Conservation (phyloP, 2,888 invertebrate genomes). For the Gymnocheta viridis region DNA sequence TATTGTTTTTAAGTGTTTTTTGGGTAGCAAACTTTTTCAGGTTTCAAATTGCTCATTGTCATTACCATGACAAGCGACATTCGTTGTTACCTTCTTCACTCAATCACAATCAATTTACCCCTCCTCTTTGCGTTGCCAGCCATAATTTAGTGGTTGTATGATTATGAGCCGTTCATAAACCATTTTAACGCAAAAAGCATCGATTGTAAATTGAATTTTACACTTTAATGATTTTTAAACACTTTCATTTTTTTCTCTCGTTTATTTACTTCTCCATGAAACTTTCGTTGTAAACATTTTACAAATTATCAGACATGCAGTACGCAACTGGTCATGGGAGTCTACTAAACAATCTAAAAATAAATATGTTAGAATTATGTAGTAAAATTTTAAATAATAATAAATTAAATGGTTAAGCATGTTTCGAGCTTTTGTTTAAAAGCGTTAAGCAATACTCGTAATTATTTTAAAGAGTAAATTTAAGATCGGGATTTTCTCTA, state of each 20-base stretch:
- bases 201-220: slow-evolving; percentile 60
- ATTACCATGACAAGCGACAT: slow-evolving; percentile 51
- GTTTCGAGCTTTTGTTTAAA: too few relatives aligned
- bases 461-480: too few relatives aligned
- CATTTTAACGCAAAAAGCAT: slow-evolving; percentile 37
- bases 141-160: not conserved
- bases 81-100: slow-evolving; percentile 2
- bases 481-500: too few relatives aligned
- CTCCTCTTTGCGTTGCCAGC: slow-evolving; percentile 19
- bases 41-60: slow-evolving; percentile 45
- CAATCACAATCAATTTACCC: slow-evolving; percentile 41
- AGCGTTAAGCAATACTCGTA: too few relatives aligned
- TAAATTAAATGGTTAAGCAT: too few relatives aligned
- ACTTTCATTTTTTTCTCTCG: slow-evolving; percentile 16
- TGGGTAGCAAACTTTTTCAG: slow-evolving; percentile 13
- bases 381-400: not conserved
- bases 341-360: slow-evolving; percentile 42
- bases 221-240: slow-evolving; percentile 56
- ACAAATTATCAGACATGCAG: not conserved
- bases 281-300: not conserved
- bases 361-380: slow-evolving; percentile 4
- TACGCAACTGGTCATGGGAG: not conserved
- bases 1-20: slow-evolving; percentile 8
- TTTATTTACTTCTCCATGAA: not conserved
- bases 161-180: slow-evolving; percentile 18